phyloP scores from a whole-genome alignment of 2,113 vertebrate species.

The Chamaetylas fuelleborni region DNA sequence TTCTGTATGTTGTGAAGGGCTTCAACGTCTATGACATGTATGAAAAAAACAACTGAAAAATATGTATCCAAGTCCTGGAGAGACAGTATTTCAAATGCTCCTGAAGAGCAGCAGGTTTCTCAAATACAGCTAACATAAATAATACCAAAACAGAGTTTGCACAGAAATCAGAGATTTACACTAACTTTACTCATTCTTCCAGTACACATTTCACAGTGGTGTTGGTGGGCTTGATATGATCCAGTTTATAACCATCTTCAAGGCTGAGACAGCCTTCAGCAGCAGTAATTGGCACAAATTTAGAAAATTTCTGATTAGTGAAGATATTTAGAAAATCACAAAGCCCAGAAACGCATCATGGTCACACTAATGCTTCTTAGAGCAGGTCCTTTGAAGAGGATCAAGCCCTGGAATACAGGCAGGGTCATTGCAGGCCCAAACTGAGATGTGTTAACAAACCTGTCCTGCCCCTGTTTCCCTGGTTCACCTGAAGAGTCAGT shows the following conservation, averaged over 20 bases:
- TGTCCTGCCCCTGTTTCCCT: not conserved
- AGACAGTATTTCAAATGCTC: not conserved
- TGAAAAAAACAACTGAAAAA: not conserved
- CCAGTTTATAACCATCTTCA: not conserved
- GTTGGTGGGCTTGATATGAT: not conserved
- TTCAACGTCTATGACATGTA: not conserved
- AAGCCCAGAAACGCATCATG: not conserved
- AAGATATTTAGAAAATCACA: not conserved
- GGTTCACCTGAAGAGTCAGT: not conserved
- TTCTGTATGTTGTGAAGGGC: not conserved
- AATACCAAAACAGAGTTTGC: not conserved
- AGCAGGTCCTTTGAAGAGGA: not conserved
- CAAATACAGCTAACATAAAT: not conserved
- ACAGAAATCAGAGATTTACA: not conserved
- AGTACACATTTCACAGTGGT: not conserved
- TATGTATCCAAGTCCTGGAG: not conserved
- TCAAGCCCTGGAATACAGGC: not conserved
- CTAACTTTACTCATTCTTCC: not conserved
- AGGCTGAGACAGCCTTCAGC: not conserved
- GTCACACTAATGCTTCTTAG: not conserved
- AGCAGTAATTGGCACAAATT: not conserved
- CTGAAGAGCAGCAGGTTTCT: not conserved
- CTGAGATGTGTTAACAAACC: not conserved
- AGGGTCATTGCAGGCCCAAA: fast-evolving
- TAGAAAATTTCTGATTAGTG: not conserved